Evolutionary conservation across 2,888 invertebrate species (phyloP).

Genomic region (Hoplodrina ambigua): DNA sequence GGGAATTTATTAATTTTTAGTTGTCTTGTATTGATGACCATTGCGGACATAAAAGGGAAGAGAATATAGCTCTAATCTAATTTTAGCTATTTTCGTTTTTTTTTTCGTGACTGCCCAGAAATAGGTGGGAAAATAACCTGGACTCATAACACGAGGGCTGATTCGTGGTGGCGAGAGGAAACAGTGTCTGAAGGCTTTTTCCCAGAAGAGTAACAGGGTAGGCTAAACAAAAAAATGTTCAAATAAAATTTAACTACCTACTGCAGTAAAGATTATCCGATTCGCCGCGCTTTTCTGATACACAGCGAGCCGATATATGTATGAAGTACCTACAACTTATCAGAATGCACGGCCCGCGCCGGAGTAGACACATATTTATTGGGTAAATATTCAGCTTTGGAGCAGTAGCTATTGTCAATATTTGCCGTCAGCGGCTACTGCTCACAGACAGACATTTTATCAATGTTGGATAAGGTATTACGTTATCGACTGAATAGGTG

Average conservation of each 20-base stretch:
- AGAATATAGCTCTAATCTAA: too few species aligned
- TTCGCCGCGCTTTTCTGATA: conserved; percentile 27
- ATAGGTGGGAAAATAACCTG: too few species aligned
- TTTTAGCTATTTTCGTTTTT: too few species aligned
- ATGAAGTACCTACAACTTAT: conserved; percentile 35
- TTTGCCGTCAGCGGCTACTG: conserved; percentile 42
- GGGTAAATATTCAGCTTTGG: conserved; percentile 55
- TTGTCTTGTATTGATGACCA: too few species aligned
- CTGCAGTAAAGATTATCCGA: conserved; percentile 11
- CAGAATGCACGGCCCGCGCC: conserved; percentile 41
- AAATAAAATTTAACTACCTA: too few species aligned
- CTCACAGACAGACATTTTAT: conserved; percentile 29
- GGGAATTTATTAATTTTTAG: not conserved
- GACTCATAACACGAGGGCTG: too few species aligned
- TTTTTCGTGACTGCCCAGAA: too few species aligned
- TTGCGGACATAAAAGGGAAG: too few species aligned
- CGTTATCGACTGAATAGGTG: conserved; percentile 8
- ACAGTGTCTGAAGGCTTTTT: too few species aligned
- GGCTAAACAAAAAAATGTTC: too few species aligned
- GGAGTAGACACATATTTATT: conserved; percentile 49
- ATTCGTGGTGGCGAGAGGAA: too few species aligned
- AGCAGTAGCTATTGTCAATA: conserved; percentile 54
- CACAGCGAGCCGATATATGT: conserved; percentile 37
- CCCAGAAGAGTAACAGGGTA: too few species aligned
- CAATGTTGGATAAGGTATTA: conserved; percentile 23